These are phyloP conservation scores for Manacus vitellinus DNA, from an alignment of 2,113 vertebrate genomes.

Conservation along the genomic window DNA sequence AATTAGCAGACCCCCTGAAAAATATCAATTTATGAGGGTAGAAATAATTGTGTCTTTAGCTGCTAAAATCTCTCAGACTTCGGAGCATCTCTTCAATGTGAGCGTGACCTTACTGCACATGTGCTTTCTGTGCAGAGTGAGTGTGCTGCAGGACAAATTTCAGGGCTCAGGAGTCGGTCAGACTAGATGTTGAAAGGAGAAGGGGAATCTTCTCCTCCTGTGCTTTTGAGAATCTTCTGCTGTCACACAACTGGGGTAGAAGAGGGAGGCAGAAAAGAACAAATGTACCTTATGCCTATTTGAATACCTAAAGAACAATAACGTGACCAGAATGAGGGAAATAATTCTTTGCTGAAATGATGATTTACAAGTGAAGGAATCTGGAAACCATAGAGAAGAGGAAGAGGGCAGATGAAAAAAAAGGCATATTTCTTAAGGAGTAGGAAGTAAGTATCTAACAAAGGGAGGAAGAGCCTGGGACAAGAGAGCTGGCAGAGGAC, in stretches of 20 bases:
- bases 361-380: neutral
- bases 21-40: neutral
- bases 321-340: neutral
- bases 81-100: neutral
- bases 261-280: neutral
- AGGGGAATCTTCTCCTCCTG: neutral
- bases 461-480: neutral
- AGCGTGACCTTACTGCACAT: neutral
- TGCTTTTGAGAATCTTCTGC: neutral
- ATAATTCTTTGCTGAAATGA: neutral
- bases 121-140: neutral
- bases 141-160: neutral
- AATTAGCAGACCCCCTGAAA: neutral
- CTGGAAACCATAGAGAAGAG: neutral
- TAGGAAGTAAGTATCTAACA: neutral
- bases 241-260: neutral
- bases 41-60: neutral
- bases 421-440: neutral
- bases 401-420: neutral
- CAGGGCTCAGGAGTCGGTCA: neutral
- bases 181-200: neutral
- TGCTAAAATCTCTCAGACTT: neutral
- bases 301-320: neutral
- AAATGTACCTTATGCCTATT: neutral
- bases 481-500: neutral